These are phyloP conservation scores for Neomonachus schauinslandi DNA, from an alignment of 2,113 vertebrate genomes.

Conservation along the genomic window DNA sequence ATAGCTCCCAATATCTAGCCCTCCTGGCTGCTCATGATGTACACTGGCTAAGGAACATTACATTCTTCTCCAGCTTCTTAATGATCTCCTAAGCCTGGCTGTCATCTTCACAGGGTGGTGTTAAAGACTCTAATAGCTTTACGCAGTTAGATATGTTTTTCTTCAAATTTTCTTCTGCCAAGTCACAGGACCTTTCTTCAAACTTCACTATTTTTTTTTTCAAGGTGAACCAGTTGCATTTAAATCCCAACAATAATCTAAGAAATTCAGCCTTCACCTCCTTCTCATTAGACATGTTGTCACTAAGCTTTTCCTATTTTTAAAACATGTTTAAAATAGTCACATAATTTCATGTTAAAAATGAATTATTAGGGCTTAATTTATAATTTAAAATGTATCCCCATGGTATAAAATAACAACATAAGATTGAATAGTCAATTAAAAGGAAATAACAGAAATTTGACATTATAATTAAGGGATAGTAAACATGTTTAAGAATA, in stretches of 20 bases:
- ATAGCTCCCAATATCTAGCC: not conserved
- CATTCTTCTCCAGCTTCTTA: not conserved
- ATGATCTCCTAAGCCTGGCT: not conserved
- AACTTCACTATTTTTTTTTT: not conserved
- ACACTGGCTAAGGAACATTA: not conserved
- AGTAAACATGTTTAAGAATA: not conserved
- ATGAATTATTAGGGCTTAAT: not conserved
- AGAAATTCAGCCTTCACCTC: not conserved
- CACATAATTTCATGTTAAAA: slow-evolving; percentile 19
- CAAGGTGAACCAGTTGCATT: not conserved
- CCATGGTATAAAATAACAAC: not conserved
- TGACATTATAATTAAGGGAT: not conserved
- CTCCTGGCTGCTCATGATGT: not conserved
- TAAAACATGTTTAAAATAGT: not conserved
- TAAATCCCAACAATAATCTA: not conserved
- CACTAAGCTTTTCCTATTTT: not conserved
- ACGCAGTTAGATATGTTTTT: not conserved
- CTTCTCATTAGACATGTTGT: not conserved
- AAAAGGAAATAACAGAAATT: not conserved
- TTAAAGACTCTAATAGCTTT: not conserved
- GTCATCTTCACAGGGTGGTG: not conserved
- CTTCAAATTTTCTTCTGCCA: not conserved
- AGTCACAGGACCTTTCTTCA: not conserved
- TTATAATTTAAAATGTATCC: not conserved
- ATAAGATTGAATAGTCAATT: not conserved